Evolutionary conservation across 2,113 vertebrate species (phyloP), one percentile per base, ranked within the genome.

Genomic region (Nestor notabilis): DNA sequence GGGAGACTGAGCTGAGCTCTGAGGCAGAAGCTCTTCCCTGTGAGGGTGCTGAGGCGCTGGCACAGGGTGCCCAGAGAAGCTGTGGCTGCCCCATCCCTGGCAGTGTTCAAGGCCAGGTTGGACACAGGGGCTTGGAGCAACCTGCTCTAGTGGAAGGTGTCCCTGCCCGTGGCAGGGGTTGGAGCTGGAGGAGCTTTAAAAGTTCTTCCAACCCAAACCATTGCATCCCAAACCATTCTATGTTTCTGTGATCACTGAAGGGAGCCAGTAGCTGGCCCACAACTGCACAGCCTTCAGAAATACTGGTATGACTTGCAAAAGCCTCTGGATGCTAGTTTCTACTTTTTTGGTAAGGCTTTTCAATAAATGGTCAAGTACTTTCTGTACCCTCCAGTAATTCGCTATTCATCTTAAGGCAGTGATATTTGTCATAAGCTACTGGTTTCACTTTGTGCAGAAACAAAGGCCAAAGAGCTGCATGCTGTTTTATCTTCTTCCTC

Each of bases 301-400:
- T 61, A 9, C 8, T 19, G 58, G n/a, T 18, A 3, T 2, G 66
- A 44, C 74, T 71, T 83, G 74, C 80, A 91, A 74, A 82, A 92
- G 79, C 87, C 70, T 60, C 94, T 80, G 65, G 52, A 58, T 82
- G 23, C 8, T 75, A 41, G 74, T 19, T 77, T 9, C 79, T 84
- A 1, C 56, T 83, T 53, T 2, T 71, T 86, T 80, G 60, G 49
- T 68, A 66, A 31, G 82, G 41, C 65, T 81, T 33, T 65, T 90
- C 95, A 83, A 85, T 43, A 86, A 96, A 58, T 80, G 82, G 91
- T 90, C 90, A 84, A 80, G 64, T 61, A 49, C 82, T 77, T 53
- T 94, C 81, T 80, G 68, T 78, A 14, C 64, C 91, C 78, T 66
- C 77, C 58, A 65, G 80, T 27, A 64, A 89, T 95, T 10, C 81